These are phyloP conservation scores for Rostratula benghalensis DNA, from an alignment of 2,113 vertebrate genomes.

Conservation along the genomic window DNA sequence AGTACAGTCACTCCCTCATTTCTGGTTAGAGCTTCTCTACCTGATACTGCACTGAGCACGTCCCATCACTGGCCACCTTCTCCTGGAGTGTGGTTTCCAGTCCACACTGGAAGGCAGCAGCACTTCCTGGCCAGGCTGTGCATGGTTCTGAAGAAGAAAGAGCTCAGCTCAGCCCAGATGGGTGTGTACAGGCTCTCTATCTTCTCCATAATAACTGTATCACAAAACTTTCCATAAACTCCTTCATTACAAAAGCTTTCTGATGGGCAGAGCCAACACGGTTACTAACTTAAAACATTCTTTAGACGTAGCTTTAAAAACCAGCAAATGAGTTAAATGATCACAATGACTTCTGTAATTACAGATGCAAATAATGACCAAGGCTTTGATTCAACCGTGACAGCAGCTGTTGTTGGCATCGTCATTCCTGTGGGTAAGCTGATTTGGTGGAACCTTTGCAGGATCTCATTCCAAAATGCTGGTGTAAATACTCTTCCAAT, in stretches of 20 bases:
- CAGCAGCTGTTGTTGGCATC: constrained; percentile 91
- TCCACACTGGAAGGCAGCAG: rapidly evolving
- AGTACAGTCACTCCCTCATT: neutral
- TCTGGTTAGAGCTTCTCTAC: neutral
- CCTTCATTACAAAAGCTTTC: neutral
- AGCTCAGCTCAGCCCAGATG: neutral
- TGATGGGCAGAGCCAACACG: neutral
- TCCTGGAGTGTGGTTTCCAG: neutral
- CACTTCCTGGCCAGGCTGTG: neutral
- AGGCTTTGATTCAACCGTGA: constrained; percentile 90
- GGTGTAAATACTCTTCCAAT: neutral
- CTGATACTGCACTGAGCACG: rapidly evolving
- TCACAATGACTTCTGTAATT: constrained; percentile 36
- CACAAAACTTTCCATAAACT: neutral
- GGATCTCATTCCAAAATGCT: neutral
- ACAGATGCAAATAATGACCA: constrained; percentile 85
- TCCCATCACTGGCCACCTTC: rapidly evolving
- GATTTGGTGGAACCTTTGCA: neutral
- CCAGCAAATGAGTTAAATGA: neutral
- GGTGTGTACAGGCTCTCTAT: rapidly evolving
- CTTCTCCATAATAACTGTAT: rapidly evolving
- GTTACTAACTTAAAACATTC: neutral
- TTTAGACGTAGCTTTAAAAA: neutral
- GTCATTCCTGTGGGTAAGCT: constrained; percentile 93
- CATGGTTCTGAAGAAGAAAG: rapidly evolving